These are phyloP conservation scores for Agapostemon virescens DNA, from an alignment of 2,888 invertebrate species.

Conservation along the genomic window DNA sequence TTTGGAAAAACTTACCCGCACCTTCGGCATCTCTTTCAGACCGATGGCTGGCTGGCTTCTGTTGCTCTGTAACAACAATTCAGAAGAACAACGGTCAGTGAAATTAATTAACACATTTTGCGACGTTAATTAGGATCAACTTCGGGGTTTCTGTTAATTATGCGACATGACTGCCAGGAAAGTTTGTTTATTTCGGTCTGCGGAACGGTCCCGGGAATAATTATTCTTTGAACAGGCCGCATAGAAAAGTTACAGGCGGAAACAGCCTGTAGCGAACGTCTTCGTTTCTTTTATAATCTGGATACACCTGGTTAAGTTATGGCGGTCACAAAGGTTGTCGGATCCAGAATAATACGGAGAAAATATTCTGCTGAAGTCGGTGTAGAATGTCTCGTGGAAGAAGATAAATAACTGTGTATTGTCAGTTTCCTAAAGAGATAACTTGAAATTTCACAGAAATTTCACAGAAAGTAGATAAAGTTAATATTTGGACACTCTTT, in stretches of 20 bases:
- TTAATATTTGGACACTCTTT: neutral
- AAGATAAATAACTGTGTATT: neutral
- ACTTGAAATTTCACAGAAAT: neutral
- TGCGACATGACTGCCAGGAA: neutral
- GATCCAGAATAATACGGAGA: neutral
- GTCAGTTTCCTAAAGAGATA: neutral
- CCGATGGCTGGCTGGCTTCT: slow-evolving; percentile 87
- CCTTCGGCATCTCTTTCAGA: slow-evolving; percentile 85
- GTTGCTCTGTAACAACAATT: slow-evolving; percentile 83
- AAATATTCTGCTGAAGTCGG: neutral
- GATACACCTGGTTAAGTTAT: neutral
- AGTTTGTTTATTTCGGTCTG: slow-evolving; percentile 16
- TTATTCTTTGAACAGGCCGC: slow-evolving; percentile 2
- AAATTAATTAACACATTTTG: slow-evolving; percentile 23
- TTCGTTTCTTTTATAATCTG: neutral
- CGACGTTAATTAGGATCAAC: slow-evolving; percentile 27
- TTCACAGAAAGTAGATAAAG: neutral
- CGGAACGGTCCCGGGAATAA: neutral
- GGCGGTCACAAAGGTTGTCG: neutral
- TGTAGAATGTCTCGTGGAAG: neutral
- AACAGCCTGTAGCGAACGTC: neutral
- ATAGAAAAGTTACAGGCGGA: neutral
- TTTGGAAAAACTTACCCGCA: slow-evolving; percentile 83
- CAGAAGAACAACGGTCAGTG: slow-evolving; percentile 26
- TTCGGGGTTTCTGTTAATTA: slow-evolving; percentile 16